A percentile compares a stretch with the other conserved stretches of the same genome.
These are phyloP conservation scores for Dicroscelio sp. DNA, from an alignment of 2,888 invertebrate genomes.

Conservation along the genomic window DNA sequence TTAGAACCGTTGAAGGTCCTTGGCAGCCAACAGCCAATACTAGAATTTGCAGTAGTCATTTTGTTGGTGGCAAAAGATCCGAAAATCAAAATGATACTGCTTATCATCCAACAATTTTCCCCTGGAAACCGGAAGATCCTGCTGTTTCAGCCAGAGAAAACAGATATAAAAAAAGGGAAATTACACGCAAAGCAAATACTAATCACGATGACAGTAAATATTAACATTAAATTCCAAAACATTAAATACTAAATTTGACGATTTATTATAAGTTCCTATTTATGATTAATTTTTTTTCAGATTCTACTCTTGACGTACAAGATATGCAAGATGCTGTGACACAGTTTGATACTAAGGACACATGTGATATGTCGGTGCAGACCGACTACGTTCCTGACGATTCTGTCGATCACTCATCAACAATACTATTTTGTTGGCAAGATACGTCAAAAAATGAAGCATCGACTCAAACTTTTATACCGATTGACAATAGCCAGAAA, in stretches of 20 bases:
- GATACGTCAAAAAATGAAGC: background rate
- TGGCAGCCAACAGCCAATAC: conserved; percentile 16
- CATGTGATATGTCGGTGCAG: conserved; percentile 5
- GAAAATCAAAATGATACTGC: background rate
- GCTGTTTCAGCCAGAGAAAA: too few species aligned
- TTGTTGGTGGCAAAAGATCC: conserved; percentile 15
- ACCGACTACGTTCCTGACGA: conserved; percentile 7
- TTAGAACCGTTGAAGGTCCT: background rate
- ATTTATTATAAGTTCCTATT: too few species aligned
- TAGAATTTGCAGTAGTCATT: conserved; percentile 33
- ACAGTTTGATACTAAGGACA: background rate
- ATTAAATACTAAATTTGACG: too few species aligned
- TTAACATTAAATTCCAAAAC: too few species aligned
- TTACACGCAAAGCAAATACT: too few species aligned
- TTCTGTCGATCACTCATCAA: background rate
- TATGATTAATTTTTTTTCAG: conserved; percentile 7
- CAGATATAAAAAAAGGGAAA: too few species aligned
- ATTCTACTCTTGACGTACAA: background rate
- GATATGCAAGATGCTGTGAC: background rate
- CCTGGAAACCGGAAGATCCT: conserved; percentile 31
- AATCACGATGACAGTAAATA: too few species aligned
- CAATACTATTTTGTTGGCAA: background rate
- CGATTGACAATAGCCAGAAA: background rate
- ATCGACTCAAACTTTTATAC: background rate
- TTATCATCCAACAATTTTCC: conserved; percentile 32